Conservation (phyloP, 2,888 invertebrate species). For the Pristionchus mayeri region DNA sequence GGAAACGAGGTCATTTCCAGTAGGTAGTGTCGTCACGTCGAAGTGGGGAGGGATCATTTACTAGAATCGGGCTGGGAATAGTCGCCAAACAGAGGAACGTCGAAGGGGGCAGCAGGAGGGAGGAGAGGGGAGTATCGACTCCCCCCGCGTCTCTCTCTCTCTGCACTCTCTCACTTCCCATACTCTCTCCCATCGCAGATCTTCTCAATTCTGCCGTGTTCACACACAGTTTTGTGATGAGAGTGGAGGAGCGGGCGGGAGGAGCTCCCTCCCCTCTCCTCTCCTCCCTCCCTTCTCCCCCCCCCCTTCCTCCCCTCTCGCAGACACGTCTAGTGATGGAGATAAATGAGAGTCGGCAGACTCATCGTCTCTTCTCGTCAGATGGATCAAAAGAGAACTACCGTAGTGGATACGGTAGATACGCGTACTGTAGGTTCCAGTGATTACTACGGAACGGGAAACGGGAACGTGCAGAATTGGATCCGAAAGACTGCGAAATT, state of each 20-base stretch:
- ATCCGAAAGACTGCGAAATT: background rate
- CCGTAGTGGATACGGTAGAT: background rate
- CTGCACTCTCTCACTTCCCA: constrained; percentile 6
- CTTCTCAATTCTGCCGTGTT: constrained; percentile 43
- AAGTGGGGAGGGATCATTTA: background rate
- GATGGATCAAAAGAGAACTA: background rate
- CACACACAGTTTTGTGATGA: constrained; percentile 44
- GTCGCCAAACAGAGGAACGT: constrained; percentile 39
- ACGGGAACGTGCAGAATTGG: constrained; percentile 16
- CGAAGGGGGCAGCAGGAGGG: background rate
- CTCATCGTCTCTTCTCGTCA: background rate
- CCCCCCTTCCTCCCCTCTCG: background rate
- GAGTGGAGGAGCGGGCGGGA: background rate
- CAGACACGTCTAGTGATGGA: constrained; percentile 20
- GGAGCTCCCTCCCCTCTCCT: background rate
- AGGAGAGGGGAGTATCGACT: constrained; percentile 41
- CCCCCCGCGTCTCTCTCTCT: background rate
- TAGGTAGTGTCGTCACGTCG: background rate
- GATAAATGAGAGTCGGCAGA: constrained; percentile 28
- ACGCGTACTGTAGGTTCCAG: background rate
- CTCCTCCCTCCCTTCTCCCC: background rate
- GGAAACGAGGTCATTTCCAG: constrained; percentile 20
- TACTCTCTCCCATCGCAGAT: constrained; percentile 13
- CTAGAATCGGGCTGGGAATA: background rate
- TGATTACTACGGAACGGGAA: background rate